A percentile compares a stretch with the other conserved stretches of the same genome.
phyloP scores from a whole-genome alignment of 1,140 invertebrate genomes.

The Batillaria attramentaria region DNA sequence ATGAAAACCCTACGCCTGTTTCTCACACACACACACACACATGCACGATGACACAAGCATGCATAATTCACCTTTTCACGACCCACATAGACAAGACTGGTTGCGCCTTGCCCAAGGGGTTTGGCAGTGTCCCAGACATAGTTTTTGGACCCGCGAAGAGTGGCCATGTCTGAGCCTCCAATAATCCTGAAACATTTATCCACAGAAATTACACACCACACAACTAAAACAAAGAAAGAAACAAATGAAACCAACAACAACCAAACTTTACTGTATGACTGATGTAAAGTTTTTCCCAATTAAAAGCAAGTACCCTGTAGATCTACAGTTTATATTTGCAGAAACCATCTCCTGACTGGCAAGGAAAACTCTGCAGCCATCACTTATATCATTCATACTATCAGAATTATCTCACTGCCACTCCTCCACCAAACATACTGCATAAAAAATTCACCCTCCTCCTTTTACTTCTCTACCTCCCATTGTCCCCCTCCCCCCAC shows the following conservation, averaged over 20 bases:
- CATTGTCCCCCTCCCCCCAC: too few species aligned
- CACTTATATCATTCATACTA: too few species aligned
- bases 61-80: slow-evolving; percentile 83
- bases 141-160: slow-evolving; percentile 34
- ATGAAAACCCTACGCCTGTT: background rate
- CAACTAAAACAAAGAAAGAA: background rate
- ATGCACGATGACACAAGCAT: background rate
- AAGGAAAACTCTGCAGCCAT: too few species aligned
- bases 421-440: too few species aligned
- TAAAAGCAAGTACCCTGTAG: too few species aligned
- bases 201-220: too few species aligned
- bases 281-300: too few species aligned
- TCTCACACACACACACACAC: background rate
- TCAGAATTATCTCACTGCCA: too few species aligned
- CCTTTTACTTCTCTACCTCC: too few species aligned
- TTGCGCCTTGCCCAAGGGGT: slow-evolving; percentile 96
- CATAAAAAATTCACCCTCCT: too few species aligned
- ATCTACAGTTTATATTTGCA: too few species aligned
- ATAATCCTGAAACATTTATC: slow-evolving; percentile 7
- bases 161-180: slow-evolving; percentile 6
- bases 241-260: background rate
- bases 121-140: slow-evolving; percentile 90
- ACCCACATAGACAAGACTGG: slow-evolving; percentile 93
- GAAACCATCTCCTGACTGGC: too few species aligned
- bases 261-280: background rate